Evolutionary conservation across 2,797 vertebrate species (phyloP), one percentile per base, ranked within the genome.

Genomic region (Anolis apletophallus): DNA sequence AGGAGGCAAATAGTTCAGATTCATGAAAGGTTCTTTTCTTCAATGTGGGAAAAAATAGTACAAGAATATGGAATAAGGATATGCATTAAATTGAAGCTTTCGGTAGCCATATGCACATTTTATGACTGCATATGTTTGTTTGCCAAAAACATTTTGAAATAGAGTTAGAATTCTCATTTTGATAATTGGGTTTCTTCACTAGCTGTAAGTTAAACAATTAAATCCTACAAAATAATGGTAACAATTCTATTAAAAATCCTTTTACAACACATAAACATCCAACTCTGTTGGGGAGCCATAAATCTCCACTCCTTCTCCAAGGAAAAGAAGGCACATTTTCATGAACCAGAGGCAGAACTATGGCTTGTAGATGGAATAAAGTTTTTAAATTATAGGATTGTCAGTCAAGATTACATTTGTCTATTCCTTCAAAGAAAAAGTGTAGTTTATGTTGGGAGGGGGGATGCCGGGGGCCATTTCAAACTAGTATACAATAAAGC

Each of bases 381-480:
- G 54, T 57, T 85, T 68, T 80, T 76, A 81, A 85, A 88, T 85
- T 85, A 88, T 61, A 55, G 59, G 75, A 76, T 61, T 77, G 83
- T 34, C 81, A 80, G 67, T 54, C 81, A 87, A 29, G 55, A 80
- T 73, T 84, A 87, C 46, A 80, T 80, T 67, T 61, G 79, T 87
- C 74, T 83, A 87, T 87, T 84, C 32, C 46, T 67, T 82, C 34
- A 32, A 75, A 46, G 21, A 32, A 76, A 29, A 32, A 16, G 73
- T 59, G 77, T 4, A 64, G 67, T 76, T 68, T 82, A 55, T 77
- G 17, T 81, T 32, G 26, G 9, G 26, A 57, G 23, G 61, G 23
- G 61, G 40, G 55, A 67, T 46, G 32, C 83, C 74, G 32, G 36
- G 71, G 36, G 86, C 40, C 46, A 82, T 85, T 72, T 88, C 64